These are phyloP conservation scores for Spinus olivaceus DNA, from an alignment of 2,797 vertebrate species.

Conservation along the genomic window DNA sequence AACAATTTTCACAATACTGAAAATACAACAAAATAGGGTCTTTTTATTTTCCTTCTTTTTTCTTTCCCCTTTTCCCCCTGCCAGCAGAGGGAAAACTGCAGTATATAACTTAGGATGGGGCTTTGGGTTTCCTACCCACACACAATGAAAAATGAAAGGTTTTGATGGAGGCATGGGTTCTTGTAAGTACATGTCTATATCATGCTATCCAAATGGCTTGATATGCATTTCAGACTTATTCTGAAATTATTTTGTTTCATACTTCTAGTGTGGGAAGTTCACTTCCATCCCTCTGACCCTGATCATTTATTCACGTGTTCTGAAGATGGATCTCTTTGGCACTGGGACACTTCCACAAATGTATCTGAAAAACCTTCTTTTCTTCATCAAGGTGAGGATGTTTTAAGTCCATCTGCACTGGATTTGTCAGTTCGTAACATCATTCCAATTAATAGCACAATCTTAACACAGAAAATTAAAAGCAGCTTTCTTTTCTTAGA, in stretches of 20 bases:
- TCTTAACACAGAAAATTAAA: neutral
- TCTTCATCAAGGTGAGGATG: constrained; percentile 84
- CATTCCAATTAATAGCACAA: neutral
- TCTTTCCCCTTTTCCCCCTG: accelerated
- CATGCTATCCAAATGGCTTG: neutral
- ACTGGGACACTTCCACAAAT: constrained; percentile 88
- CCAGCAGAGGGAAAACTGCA: neutral
- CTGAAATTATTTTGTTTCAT: neutral
- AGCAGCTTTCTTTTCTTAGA: neutral
- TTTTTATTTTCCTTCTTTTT: accelerated
- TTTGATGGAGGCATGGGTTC: neutral
- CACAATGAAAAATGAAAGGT: neutral
- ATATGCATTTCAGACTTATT: neutral
- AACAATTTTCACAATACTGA: neutral
- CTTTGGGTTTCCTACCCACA: neutral
- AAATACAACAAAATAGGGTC: neutral
- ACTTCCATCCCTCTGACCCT: constrained; percentile 94
- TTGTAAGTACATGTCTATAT: neutral
- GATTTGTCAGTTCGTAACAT: neutral
- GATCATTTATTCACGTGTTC: constrained; percentile 97
- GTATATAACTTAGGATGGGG: neutral
- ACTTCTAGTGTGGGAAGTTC: constrained; percentile 94
- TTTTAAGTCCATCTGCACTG: neutral
- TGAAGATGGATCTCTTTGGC: constrained; percentile 94
- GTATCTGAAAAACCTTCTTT: constrained; percentile 85